A percentile compares a stretch with the other conserved stretches of the same genome.
Evolutionary conservation across 2,113 vertebrate genomes (phyloP).

Genomic region (Zingel zingel): DNA sequence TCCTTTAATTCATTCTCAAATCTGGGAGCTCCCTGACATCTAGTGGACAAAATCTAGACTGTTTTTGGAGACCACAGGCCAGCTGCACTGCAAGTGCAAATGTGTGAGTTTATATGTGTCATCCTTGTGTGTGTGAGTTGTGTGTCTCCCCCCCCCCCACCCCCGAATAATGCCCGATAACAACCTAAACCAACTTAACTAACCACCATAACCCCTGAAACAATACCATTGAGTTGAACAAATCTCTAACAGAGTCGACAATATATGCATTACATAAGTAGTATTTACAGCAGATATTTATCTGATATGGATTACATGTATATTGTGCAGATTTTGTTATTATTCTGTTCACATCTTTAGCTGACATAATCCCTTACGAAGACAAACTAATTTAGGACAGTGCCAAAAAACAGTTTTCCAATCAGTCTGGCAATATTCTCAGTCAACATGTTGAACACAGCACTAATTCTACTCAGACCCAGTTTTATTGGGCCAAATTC

Average conservation of each 20-base stretch:
- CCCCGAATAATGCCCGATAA: too few relatives aligned
- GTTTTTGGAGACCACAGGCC: neutral
- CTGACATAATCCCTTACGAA: neutral
- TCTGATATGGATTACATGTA: neutral
- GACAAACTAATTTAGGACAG: neutral
- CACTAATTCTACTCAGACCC: neutral
- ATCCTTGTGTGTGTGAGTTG: too few relatives aligned
- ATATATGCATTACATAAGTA: neutral
- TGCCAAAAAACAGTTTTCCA: neutral
- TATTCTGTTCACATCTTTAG: neutral
- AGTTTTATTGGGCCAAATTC: neutral
- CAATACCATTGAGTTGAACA: too few relatives aligned
- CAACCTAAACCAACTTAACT: too few relatives aligned
- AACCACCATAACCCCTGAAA: too few relatives aligned
- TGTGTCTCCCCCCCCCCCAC: too few relatives aligned
- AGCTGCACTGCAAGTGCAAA: neutral
- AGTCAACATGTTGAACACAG: neutral
- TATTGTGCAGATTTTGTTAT: neutral
- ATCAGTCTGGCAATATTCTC: neutral
- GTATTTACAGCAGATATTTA: neutral
- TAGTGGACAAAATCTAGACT: conserved; percentile 66
- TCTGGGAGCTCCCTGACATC: conserved; percentile 73
- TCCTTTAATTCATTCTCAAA: conserved; percentile 23
- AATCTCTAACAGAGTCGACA: too few relatives aligned
- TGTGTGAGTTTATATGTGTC: too few relatives aligned